These are phyloP conservation scores for Nemurella pictetii DNA, from an alignment of 2,888 invertebrate genomes.

Conservation along the genomic window DNA sequence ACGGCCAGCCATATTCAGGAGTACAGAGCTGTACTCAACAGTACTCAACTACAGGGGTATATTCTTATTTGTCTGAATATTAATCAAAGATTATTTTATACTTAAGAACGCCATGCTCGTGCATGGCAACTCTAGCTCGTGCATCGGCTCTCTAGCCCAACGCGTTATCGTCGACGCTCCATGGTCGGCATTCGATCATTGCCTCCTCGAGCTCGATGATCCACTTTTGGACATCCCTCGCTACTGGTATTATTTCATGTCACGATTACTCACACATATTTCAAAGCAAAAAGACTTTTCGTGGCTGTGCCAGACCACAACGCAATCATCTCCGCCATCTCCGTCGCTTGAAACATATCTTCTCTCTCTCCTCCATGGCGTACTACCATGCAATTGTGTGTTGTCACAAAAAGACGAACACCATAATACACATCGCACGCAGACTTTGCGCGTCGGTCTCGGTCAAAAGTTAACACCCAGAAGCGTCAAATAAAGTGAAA, in stretches of 20 bases:
- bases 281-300: neutral
- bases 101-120: no score
- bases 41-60: no score
- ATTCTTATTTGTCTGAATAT: no score
- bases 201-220: neutral
- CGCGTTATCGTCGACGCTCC: no score
- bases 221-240: slow-evolving; percentile 1
- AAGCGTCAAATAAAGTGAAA: neutral
- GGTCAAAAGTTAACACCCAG: neutral
- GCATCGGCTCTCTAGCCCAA: no score
- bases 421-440: neutral
- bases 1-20: no score
- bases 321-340: neutral
- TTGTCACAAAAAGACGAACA: neutral
- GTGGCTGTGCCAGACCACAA: slow-evolving; percentile 1
- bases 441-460: neutral
- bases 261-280: slow-evolving; percentile 17
- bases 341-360: neutral
- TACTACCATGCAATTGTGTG: neutral
- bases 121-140: no score
- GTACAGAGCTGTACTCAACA: no score
- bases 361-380: neutral
- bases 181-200: no score
- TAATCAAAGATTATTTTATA: no score
- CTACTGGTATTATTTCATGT: slow-evolving; percentile 1